Evolutionary conservation across 2,888 invertebrate species (phyloP).

Genomic region (Archips crataeganus): DNA sequence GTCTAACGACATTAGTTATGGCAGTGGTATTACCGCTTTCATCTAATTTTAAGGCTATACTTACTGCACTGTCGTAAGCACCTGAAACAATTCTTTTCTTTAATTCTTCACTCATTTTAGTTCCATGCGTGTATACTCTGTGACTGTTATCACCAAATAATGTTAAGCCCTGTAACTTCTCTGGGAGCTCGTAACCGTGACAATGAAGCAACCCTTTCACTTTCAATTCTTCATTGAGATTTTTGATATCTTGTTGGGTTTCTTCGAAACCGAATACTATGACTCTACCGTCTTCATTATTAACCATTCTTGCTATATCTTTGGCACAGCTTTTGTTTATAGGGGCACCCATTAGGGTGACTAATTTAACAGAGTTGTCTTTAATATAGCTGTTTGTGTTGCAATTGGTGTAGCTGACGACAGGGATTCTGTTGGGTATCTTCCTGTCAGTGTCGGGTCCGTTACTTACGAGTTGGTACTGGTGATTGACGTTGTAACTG

Average conservation of each 20-base stretch:
- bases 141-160: conserved; percentile 49
- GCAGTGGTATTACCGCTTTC: conserved; percentile 40
- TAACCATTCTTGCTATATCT: conserved; percentile 61
- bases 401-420: conserved; percentile 54
- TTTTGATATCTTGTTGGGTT: conserved; percentile 49
- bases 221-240: conserved; percentile 50
- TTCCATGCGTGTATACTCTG: conserved; percentile 52
- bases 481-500: conserved; percentile 62
- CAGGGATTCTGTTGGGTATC: conserved; percentile 64
- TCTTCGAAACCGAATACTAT: conserved; percentile 55
- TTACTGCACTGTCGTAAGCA: conserved; percentile 51
- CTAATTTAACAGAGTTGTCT: conserved; percentile 53
- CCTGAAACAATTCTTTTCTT: conserved; percentile 46
- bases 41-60: conserved; percentile 48
- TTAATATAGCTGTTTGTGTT: conserved; percentile 59
- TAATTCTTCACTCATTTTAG: conserved; percentile 48
- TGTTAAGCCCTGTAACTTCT: conserved; percentile 48
- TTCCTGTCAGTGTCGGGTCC: conserved; percentile 56
- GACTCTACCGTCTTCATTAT: conserved; percentile 53
- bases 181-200: conserved; percentile 48
- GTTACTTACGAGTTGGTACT: conserved; percentile 58
- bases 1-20: conserved; percentile 47
- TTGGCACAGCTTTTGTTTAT: conserved; percentile 59
- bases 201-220: conserved; percentile 49
- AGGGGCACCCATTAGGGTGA: conserved; percentile 61